Base-by-base conservation (phyloP, 1,140 invertebrate genomes). In the Dendroctonus valens region DNA sequence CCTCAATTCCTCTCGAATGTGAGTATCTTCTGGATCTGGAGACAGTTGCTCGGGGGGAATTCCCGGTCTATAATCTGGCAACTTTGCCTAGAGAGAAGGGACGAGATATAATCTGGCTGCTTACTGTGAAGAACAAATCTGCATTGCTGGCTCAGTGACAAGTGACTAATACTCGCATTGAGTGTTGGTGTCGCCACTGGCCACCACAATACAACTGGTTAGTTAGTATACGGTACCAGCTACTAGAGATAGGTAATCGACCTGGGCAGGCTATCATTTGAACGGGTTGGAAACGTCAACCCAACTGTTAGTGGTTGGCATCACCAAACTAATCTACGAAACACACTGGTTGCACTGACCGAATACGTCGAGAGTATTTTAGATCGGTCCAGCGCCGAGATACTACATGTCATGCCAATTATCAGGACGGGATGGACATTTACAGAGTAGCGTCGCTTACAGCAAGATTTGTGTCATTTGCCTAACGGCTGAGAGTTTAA, bases 1-100 rank as follows among this genome's bases (percentile, higher is more conserved):
- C 66, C 66, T 86, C 79, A 95, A 81, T 81, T 97, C 94, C 80
- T 98, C 96, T 75, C 90, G 83, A 64, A 85, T 86, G 78, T 86
- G 88, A 72, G 84, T 84, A 78, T 83, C 85, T 79, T 90, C 91
- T 75, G 85, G 86, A 82, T 92, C 90, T 62, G 89, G 84, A 77
- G 84, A 82, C 65, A 86, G 81, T 68, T 87, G 86, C 72, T 84
- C 83, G 63, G 83, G 79, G 61, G 86, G 83, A 72, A 88, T 84
- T 78, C 89, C 87, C 71, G 88, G 86, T 75, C 89, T 85, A 78
- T 87, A 92, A 72, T 93, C 91, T 75, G 90, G 90, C 77, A 91
- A 83, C 74, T 87, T 86, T 74, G 90, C 89, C 89, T 91, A 65
- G 48, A 41, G 12, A 46, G n/a, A 46, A 48, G 7, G 7, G 46